A percentile compares a stretch with the other conserved stretches of the same genome.
phyloP scores from a whole-genome alignment of 2,797 vertebrate genomes.

The Brachyrhaphis roseni region DNA sequence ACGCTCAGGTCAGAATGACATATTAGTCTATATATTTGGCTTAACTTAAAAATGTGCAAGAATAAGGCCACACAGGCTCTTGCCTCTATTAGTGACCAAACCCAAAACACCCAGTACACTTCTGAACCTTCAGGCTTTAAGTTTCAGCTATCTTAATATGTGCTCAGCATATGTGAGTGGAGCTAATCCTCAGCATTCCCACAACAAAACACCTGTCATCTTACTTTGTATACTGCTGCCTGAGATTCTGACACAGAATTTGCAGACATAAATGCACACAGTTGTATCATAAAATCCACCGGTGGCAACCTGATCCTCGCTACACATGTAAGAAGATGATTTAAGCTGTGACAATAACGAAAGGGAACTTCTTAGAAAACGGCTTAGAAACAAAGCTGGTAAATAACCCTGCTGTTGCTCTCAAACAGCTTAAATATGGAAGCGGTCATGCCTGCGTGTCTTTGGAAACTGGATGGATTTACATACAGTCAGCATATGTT shows the following conservation, averaged over 20 bases:
- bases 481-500: neutral
- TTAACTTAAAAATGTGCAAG: neutral
- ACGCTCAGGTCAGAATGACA: neutral
- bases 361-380: neutral
- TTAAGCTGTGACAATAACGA: slow-evolving; percentile 14
- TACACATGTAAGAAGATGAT: neutral
- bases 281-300: slow-evolving; percentile 2
- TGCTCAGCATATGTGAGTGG: neutral
- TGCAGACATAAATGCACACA: neutral
- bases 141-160: neutral
- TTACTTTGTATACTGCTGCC: neutral
- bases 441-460: neutral
- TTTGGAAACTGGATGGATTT: neutral
- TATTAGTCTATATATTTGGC: neutral
- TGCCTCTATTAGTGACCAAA: neutral
- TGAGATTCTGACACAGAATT: neutral
- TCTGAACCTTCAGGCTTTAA: neutral
- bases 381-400: neutral
- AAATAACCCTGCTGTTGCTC: slow-evolving; percentile 1
- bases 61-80: neutral
- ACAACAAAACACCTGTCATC: neutral
- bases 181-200: neutral
- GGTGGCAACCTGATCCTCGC: neutral
- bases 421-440: neutral
- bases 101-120: neutral